These are phyloP conservation scores for Remorina albescens DNA, from an alignment of 2,797 vertebrate species.

Conservation along the genomic window DNA sequence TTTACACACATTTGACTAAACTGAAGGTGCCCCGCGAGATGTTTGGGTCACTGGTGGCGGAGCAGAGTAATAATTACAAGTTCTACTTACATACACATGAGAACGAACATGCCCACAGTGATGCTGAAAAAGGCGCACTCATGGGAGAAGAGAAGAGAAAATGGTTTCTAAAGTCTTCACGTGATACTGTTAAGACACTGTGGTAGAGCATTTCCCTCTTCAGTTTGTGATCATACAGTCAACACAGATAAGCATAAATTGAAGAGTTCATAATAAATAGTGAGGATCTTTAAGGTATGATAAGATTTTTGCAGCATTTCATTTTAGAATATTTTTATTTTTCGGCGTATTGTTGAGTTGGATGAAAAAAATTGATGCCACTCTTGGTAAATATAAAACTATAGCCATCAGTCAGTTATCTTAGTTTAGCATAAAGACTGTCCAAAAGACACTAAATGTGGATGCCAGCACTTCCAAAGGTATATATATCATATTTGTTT, in stretches of 20 bases:
- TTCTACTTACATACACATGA: conserved; percentile 2
- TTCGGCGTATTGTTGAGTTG: too few species aligned
- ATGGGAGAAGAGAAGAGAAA: not conserved
- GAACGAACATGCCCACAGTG: conserved; percentile 5
- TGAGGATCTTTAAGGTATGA: not conserved
- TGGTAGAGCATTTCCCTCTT: not conserved
- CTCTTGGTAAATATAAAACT: too few species aligned
- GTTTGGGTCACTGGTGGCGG: conserved; percentile 15
- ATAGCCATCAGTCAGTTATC: not conserved
- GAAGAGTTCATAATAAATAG: not conserved
- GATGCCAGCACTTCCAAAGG: not conserved
- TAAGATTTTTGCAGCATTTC: not conserved
- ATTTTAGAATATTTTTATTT: not conserved
- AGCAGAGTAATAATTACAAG: conserved; percentile 12
- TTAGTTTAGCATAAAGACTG: not conserved
- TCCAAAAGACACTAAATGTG: not conserved
- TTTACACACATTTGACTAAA: conserved; percentile 27
- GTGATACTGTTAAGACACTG: not conserved
- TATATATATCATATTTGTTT: not conserved
- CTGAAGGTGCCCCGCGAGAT: conserved; percentile 21
- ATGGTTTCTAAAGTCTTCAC: not conserved
- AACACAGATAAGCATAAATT: not conserved
- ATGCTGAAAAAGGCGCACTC: not conserved
- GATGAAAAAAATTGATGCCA: too few species aligned
- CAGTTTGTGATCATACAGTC: not conserved